phyloP scores from a whole-genome alignment of 2,113 vertebrate species.

The Mesembrinibis cayennensis region DNA sequence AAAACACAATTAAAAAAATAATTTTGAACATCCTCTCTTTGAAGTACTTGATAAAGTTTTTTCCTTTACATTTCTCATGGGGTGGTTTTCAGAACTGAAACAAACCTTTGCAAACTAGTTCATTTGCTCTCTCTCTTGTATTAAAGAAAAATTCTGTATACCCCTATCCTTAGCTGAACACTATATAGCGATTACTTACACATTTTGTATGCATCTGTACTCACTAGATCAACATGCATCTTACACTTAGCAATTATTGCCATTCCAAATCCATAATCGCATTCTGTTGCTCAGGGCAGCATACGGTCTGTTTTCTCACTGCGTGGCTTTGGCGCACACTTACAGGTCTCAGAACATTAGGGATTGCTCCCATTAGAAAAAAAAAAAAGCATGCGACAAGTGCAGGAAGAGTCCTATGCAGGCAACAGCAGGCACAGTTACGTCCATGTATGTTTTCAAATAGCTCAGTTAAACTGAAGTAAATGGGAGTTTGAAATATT shows the following conservation, averaged over 20 bases:
- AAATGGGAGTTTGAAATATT: neutral
- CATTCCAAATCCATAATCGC: neutral
- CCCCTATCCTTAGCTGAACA: neutral
- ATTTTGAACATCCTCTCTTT: neutral
- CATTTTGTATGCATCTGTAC: neutral
- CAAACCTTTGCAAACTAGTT: neutral
- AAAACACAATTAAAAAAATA: neutral
- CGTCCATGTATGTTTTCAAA: neutral
- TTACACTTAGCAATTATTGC: neutral
- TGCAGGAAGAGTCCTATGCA: neutral
- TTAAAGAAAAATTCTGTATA: neutral
- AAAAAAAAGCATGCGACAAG: neutral
- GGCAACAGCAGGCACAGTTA: neutral
- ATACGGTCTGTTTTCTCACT: neutral
- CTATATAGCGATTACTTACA: neutral
- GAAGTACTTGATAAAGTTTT: neutral
- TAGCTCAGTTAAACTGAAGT: neutral
- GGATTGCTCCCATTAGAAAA: neutral
- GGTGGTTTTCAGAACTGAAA: neutral
- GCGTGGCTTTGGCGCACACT: neutral
- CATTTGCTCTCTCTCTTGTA: neutral
- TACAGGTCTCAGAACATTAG: neutral
- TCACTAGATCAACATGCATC: neutral
- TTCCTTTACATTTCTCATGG: neutral
- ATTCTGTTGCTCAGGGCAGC: neutral